phyloP scores from a whole-genome alignment of 2,888 invertebrate genomes.

The Diploptera punctata region DNA sequence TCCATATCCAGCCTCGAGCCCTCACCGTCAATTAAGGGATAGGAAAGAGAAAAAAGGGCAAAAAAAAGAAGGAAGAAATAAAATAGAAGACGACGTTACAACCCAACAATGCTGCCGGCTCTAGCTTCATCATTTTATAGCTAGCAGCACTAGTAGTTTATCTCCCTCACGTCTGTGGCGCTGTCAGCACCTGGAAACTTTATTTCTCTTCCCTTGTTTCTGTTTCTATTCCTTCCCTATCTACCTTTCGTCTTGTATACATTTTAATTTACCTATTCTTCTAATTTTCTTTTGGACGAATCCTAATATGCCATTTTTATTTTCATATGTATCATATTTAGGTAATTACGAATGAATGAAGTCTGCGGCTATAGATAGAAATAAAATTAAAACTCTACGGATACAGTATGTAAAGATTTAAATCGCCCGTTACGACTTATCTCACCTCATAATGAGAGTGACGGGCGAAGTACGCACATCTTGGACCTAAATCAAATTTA shows the following conservation, averaged over 20 bases:
- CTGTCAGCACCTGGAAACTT: not conserved
- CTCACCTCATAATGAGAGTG: no score
- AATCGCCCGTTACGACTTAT: no score
- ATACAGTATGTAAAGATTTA: no score
- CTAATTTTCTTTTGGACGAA: not conserved
- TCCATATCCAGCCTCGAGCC: conserved; percentile 29
- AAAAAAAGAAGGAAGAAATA: conserved; percentile 17
- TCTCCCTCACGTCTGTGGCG: not conserved
- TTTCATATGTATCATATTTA: no score
- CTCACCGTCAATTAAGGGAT: conserved; percentile 37
- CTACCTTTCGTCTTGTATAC: not conserved
- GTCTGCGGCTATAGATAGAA: no score
- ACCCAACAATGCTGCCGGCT: conserved; percentile 5
- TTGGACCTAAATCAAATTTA: no score
- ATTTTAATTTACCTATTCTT: not conserved
- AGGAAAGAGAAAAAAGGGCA: conserved; percentile 9
- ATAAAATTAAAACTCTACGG: no score
- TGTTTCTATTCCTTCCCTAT: not conserved
- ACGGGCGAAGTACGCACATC: no score
- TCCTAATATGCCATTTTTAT: no score
- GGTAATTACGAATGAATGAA: no score
- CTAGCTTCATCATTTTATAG: conserved; percentile 10
- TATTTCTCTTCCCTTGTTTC: not conserved
- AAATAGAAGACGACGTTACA: conserved; percentile 12
- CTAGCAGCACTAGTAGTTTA: not conserved